Evolutionary conservation across 2,888 invertebrate genomes (phyloP).

Genomic region (Heliconius hortense): DNA sequence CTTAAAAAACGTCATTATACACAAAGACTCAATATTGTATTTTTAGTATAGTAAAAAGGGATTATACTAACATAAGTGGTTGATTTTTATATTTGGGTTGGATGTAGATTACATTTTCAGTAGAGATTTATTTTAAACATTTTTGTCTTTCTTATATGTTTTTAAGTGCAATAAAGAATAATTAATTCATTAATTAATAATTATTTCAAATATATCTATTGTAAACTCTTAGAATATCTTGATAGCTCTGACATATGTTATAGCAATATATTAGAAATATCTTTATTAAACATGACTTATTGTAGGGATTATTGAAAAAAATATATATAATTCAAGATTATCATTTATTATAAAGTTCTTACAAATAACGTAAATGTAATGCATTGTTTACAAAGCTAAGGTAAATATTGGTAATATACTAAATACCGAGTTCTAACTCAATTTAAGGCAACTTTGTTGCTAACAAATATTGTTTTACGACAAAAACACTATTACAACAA

Average conservation of each 20-base stretch:
- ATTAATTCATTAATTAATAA: too few relatives aligned
- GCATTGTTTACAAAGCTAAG: slow-evolving; percentile 67
- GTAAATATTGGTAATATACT: slow-evolving; percentile 57
- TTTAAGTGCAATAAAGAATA: too few relatives aligned
- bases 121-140: neutral
- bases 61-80: neutral
- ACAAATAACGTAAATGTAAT: slow-evolving; percentile 51
- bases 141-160: too few relatives aligned
- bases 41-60: neutral
- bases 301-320: slow-evolving; percentile 24
- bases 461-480: slow-evolving; percentile 53
- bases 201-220: neutral
- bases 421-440: slow-evolving; percentile 51
- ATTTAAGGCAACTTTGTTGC: slow-evolving; percentile 67
- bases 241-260: neutral
- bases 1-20: neutral
- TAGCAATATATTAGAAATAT: too few relatives aligned
- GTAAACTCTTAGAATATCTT: neutral
- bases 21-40: neutral
- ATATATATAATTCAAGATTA: slow-evolving; percentile 41
- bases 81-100: neutral
- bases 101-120: neutral
- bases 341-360: slow-evolving; percentile 54
- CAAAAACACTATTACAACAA: slow-evolving; percentile 34
- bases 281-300: neutral